Evolutionary conservation across 2,113 vertebrate genomes (phyloP), one percentile per base, ranked within the genome.

Genomic region (Grallaria varia): DNA sequence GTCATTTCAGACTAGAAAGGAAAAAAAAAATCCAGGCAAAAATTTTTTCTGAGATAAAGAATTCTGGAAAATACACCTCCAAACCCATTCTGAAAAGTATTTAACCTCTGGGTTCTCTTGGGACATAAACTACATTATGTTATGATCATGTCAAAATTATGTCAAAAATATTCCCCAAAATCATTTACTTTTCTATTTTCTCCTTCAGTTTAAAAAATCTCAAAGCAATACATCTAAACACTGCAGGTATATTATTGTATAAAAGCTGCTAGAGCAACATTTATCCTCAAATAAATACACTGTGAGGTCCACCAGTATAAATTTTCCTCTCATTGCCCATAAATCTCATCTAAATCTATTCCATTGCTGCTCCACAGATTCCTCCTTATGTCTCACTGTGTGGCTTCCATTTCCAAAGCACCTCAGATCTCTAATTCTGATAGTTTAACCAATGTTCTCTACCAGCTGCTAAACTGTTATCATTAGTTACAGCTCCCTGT

Each of bases 171-270:
- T 76, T 89, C 81, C 85, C 88, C 85, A 88, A 47, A 53, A 81
- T 73, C 35, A 72, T 91, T 75, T 91, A 72, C 84, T 93, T 91
- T 84, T 35, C 72, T 66, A n/a, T 79, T 86, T 96, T 89, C 84
- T 91, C 56, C 35, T 86, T 60, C 72, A 63, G 55, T 81, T 77
- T 45, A 77, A 87, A 71, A 83, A 94, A 40, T 80, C 92, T 67
- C 88, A 80, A 80, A 94, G 82, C 50, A 94, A 88, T 77, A 77
- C 18, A 58, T 83, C 42, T 52, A 66, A 93, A 94, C 14, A 16
- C 35, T 52, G 39, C n/a, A 89, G 44, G 94, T 47, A 68, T 85
- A 85, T 90, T 83, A 79, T 40, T 19, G 20, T 60, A 87, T 64
- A 63, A 81, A 96, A 89, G 27, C 64, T 89, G 60, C 55, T 77